Evolutionary conservation across 2,797 vertebrate species (phyloP).

Genomic region (Molossus alvarezi): DNA sequence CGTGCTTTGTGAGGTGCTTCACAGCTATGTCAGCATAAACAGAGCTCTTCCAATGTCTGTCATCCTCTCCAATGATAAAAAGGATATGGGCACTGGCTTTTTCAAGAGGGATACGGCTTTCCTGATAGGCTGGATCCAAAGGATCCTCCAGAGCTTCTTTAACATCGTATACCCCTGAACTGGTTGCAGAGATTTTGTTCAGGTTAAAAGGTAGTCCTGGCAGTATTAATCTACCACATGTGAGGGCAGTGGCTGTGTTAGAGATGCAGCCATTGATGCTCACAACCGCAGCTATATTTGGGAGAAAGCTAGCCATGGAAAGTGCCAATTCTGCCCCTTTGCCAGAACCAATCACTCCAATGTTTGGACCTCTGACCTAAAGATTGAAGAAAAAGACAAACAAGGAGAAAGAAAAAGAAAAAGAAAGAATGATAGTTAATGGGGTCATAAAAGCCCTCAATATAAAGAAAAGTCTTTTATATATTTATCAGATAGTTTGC

Average conservation of each 20-base stretch:
- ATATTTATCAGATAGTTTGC: slow-evolving; percentile 3
- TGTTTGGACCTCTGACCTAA: slow-evolving; percentile 89
- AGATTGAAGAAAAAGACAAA: slow-evolving; percentile 38
- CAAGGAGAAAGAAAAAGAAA: slow-evolving; percentile 47
- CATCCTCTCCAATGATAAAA: slow-evolving; percentile 88
- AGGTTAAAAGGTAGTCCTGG: slow-evolving; percentile 87
- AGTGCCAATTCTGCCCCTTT: slow-evolving; percentile 90
- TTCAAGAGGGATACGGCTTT: slow-evolving; percentile 87
- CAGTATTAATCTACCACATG: slow-evolving; percentile 85
- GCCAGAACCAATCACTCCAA: slow-evolving; percentile 89
- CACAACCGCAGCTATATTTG: slow-evolving; percentile 88
- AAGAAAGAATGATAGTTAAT: slow-evolving; percentile 67
- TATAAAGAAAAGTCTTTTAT: slow-evolving; percentile 17
- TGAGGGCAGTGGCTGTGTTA: slow-evolving; percentile 88
- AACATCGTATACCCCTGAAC: slow-evolving; percentile 87
- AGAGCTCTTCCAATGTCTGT: slow-evolving; percentile 89
- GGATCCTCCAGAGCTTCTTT: slow-evolving; percentile 89
- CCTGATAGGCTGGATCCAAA: slow-evolving; percentile 84
- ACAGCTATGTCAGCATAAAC: slow-evolving; percentile 88
- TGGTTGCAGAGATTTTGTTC: slow-evolving; percentile 85
- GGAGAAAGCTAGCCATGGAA: slow-evolving; percentile 90
- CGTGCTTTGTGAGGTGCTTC: slow-evolving; percentile 82
- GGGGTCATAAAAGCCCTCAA: slow-evolving; percentile 36
- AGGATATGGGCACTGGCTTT: slow-evolving; percentile 89
- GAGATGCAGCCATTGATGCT: slow-evolving; percentile 89